Evolutionary conservation across 2,113 vertebrate species (phyloP).

Genomic region (Recurvirostra avosetta): DNA sequence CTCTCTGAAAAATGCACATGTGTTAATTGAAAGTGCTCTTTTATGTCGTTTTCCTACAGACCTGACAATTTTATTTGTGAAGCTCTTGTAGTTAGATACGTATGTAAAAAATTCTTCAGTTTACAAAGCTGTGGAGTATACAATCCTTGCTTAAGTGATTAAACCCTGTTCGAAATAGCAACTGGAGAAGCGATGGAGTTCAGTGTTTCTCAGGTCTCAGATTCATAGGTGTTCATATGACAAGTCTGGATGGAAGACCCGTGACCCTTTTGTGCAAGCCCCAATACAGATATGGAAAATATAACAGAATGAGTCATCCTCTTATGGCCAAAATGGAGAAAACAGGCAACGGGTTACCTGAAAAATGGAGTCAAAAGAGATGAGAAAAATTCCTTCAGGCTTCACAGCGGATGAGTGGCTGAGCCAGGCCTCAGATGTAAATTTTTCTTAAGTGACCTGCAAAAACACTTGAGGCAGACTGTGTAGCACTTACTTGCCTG

Average conservation of each 20-base stretch:
- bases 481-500: not conserved
- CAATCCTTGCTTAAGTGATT: not conserved
- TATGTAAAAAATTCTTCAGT: not conserved
- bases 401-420: not conserved
- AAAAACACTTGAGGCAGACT: not conserved
- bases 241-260: not conserved
- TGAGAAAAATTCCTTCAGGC: not conserved
- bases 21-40: not conserved
- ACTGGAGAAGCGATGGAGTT: not conserved
- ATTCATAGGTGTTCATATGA: not conserved
- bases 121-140: not conserved
- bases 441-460: not conserved
- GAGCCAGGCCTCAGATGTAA: not conserved
- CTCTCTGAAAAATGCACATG: not conserved
- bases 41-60: not conserved
- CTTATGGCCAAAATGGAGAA: not conserved
- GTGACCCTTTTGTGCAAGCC: not conserved
- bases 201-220: not conserved
- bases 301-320: not conserved
- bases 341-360: not conserved
- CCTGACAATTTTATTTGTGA: not conserved
- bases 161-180: not conserved
- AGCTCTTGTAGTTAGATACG: not conserved
- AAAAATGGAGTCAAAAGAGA: not conserved
- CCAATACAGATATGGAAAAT: not conserved